Conservation (phyloP, 2,113 vertebrate species). For the Tragelaphus strepsiceros region DNA sequence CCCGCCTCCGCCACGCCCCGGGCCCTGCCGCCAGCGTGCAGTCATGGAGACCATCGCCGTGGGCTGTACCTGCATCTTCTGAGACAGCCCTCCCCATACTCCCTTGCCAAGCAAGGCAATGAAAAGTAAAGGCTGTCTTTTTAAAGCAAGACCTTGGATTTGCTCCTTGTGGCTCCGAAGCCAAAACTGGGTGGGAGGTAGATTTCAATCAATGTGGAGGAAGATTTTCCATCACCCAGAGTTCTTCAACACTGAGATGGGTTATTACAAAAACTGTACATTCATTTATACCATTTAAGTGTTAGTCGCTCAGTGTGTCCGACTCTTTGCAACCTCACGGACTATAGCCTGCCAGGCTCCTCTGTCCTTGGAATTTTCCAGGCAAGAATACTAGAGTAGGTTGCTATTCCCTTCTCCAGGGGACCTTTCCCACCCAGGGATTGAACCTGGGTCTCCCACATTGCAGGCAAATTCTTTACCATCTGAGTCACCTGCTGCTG, state of each 20-base stretch:
- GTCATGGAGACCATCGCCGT: constrained; percentile 90
- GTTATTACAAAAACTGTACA: neutral
- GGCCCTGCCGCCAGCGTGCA: constrained; percentile 43
- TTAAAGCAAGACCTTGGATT: constrained; percentile 27
- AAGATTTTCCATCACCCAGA: neutral
- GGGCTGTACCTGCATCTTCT: constrained; percentile 91
- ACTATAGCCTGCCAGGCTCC: neutral
- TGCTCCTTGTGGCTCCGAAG: neutral
- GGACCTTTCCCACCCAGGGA: neutral
- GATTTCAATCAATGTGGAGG: neutral
- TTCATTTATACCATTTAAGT: neutral
- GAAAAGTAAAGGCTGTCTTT: constrained; percentile 16
- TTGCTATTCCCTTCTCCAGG: neutral
- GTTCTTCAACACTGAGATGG: neutral
- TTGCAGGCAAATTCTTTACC: neutral
- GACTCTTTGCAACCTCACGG: neutral
- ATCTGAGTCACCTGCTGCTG: neutral
- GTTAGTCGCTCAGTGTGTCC: neutral
- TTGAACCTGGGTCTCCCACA: neutral
- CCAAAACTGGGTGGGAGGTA: neutral
- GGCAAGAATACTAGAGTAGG: neutral
- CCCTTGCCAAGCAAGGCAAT: neutral
- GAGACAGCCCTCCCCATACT: neutral
- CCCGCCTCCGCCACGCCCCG: neutral
- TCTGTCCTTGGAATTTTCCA: neutral